Evolutionary conservation across 2,113 vertebrate genomes (phyloP), one percentile per base, ranked within the genome.

Genomic region (Periophthalmus modestus): DNA sequence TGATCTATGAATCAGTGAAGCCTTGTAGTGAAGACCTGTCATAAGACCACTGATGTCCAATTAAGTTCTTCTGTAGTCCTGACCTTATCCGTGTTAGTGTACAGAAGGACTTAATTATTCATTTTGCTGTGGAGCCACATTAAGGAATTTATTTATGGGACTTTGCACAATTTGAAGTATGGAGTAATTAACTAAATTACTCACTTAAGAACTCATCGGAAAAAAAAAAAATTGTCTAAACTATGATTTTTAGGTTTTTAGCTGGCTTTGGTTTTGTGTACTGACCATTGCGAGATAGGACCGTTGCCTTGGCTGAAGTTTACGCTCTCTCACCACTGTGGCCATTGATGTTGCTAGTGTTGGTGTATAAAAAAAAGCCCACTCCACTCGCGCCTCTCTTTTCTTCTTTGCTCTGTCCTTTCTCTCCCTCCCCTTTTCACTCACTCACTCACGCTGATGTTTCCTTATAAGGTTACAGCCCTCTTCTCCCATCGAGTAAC

Each of bases 401-500:
- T 80, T 66, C 77, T 71, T 83, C 68, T 77, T 34, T 58, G 21
- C 71, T 58, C 55, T 18, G 50, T 72, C 36, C 72, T 69, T 18
- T 52, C 69, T 72, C 72, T 75, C 58, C 6, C 79, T 78, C 77
- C 73, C 78, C 79, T 81, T 79, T 73, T 72, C 28, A 72, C 67
- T 50, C 72, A 68, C 77, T 74, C 73, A 47, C 55, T 24, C 77
- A 87, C 90, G 85, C 74, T 58, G 86, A 84, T 77, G 82, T 82
- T 82, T 85, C 91, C 91, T 89, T 92, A 91, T 91, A 91, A 83
- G 91, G 91, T 82, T 82, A 63, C 72, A 85, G 84, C 79, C 75
- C 78, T 87, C 76, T 70, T 65, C 84, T 81, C 85, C 75, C 80
- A 66, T 47, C 70, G 77, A 82, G 61, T 43, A 73, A 85, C 84